Evolutionary conservation across 2,888 invertebrate genomes (phyloP), one percentile per base, ranked within the genome.

Genomic region (Acrobasis consociella): DNA sequence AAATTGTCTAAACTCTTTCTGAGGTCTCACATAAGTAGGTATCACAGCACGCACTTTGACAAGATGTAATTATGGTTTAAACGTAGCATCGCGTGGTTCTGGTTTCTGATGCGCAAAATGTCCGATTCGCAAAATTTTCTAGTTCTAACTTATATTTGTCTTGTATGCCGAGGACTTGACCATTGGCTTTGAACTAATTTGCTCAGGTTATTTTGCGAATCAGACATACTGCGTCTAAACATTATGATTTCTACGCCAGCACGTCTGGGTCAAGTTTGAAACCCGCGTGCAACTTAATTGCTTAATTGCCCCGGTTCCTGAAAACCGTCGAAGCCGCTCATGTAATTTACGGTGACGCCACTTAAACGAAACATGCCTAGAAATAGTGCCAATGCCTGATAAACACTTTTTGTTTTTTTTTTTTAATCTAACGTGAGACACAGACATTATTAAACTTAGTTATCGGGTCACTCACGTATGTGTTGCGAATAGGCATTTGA

Each of bases 261-360:
- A 13, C 11, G 46, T 46, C 56, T n/a, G 42, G 56, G 56, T 56
- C 56, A 56, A 56, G 56, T 56, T 56, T 46, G 46, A 42, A 56
- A 56, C 17, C 56, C 5, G 42, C 56, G 46, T 56, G 56, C 42
- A 46, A 46, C 42, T 22, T 39, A n/a, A 13, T 46, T 31, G 8
- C 31, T n/a, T n/a, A n/a, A n/a, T n/a, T n/a, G 7, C 31, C 42
- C 56, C 9, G 56, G 22, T 56, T 46, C 56, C 22, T 46, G 56
- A 56, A 56, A 56, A 56, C 42, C 42, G 56, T 17, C 56, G 16
- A n/a, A 17, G 22, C 56, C 17, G 42, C n/a, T n/a, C 46, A 46
- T 56, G 17, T 56, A 42, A 56, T 56, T 56, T 56, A 22, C 42
- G 11, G 22, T 7, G 31, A 31, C 31, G 31, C 31, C 31, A 31